Evolutionary conservation across 2,113 vertebrate genomes (phyloP).

Genomic region (Myocastor coypus): DNA sequence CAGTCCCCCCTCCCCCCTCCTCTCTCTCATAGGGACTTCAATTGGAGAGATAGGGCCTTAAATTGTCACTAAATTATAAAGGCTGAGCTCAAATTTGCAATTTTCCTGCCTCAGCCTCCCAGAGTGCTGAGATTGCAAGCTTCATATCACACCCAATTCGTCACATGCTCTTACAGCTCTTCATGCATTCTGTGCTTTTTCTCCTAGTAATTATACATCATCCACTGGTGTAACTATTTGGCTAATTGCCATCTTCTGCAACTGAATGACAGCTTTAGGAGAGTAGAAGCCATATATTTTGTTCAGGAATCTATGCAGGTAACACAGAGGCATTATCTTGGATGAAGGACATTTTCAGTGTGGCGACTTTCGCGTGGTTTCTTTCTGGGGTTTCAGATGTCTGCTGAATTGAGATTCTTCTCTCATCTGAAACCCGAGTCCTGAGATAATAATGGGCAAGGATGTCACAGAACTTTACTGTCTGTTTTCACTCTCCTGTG

Average conservation of each 20-base stretch:
- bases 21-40: too few relatives aligned
- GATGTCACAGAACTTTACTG: neutral
- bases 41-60: neutral
- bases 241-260: slow-evolving; percentile 3
- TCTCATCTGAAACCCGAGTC: neutral
- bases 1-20: neutral
- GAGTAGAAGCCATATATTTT: neutral
- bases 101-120: neutral
- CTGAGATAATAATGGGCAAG: neutral
- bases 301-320: neutral
- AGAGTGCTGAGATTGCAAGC: neutral
- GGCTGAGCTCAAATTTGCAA: neutral
- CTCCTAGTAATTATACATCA: neutral
- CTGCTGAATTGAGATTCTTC: slow-evolving; percentile 16
- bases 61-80: neutral
- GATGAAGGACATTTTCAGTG: neutral
- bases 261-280: neutral
- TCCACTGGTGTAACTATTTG: neutral
- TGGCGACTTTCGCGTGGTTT: neutral
- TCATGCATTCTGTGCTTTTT: neutral
- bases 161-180: neutral
- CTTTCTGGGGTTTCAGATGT: neutral
- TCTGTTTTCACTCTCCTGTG: neutral
- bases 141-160: neutral
- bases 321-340: neutral